Percentiles rank a stretch among this genome's conserved stretches.
Evolutionary conservation across 1,140 invertebrate genomes (phyloP).

Genomic region (Choristoneura fumiferana): DNA sequence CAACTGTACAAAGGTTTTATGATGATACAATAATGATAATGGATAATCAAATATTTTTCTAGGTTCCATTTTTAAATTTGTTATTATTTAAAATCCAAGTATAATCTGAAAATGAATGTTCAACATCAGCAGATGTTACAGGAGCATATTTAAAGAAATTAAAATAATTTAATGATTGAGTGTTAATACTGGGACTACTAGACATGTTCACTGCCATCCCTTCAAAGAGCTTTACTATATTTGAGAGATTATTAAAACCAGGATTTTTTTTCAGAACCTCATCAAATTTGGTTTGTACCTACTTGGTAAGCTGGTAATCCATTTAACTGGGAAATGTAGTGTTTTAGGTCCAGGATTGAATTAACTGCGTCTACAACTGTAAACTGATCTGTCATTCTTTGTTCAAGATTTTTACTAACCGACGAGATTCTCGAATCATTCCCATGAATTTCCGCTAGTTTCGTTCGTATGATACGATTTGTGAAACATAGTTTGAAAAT

Average conservation of each 20-base stretch:
- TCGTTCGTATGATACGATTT: background rate
- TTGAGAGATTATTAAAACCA: constrained; percentile 1
- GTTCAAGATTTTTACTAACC: background rate
- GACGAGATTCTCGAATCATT: constrained; percentile 1
- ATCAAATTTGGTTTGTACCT: background rate
- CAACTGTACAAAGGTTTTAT: too few species aligned
- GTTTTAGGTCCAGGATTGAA: constrained; percentile 1
- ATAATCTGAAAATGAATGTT: too few species aligned
- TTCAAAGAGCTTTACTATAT: constrained; percentile 1
- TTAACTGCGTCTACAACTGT: background rate
- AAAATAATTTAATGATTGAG: background rate
- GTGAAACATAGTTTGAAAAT: background rate
- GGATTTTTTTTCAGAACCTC: background rate
- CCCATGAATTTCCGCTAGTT: background rate
- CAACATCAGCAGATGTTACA: too few species aligned
- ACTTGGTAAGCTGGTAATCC: background rate
- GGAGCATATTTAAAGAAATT: background rate
- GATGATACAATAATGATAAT: too few species aligned
- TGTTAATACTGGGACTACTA: background rate
- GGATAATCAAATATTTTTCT: too few species aligned
- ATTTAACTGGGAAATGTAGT: constrained; percentile 5
- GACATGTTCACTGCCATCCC: background rate
- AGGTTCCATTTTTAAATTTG: too few species aligned
- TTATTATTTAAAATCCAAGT: too few species aligned
- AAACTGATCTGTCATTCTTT: constrained; percentile 8